phyloP scores from a whole-genome alignment of 1,140 invertebrate genomes.

The Drosophila bipectinata region DNA sequence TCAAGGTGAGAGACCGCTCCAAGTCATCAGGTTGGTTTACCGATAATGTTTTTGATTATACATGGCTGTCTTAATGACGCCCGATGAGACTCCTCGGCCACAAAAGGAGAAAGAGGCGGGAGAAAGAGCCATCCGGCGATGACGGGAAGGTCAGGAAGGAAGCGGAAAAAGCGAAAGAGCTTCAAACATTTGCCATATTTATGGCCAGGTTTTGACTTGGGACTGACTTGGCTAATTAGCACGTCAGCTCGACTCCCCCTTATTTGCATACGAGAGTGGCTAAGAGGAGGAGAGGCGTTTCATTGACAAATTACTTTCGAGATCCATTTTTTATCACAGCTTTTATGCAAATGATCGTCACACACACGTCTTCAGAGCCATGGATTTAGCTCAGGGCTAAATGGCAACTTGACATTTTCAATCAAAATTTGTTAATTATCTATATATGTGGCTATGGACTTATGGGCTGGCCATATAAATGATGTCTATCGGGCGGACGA shows the following conservation, averaged over 20 bases:
- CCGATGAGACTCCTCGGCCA: conserved; percentile 28
- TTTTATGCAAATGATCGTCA: conserved; percentile 59
- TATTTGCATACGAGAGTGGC: conserved; percentile 6
- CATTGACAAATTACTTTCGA: conserved; percentile 69
- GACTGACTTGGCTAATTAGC: conserved; percentile 67
- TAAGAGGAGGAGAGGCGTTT: conserved; percentile 53
- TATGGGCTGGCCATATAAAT: conserved; percentile 20
- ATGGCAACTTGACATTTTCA: conserved; percentile 60
- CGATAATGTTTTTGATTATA: conserved; percentile 73
- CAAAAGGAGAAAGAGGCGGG: conserved; percentile 11
- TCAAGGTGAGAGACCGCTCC: conserved; percentile 78
- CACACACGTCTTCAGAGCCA: neutral
- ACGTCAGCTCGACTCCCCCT: conserved; percentile 26
- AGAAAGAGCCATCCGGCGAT: neutral
- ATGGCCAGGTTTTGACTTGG: conserved; percentile 64
- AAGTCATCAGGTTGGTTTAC: conserved; percentile 55
- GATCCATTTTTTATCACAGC: conserved; percentile 50
- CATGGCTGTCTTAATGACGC: conserved; percentile 54
- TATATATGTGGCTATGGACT: neutral
- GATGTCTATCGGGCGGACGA: conserved; percentile 14
- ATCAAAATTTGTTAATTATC: conserved; percentile 66
- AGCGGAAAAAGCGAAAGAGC: conserved; percentile 20
- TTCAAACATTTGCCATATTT: conserved; percentile 57
- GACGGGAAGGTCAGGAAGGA: conserved; percentile 12
- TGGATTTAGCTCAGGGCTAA: conserved; percentile 70